These are phyloP conservation scores for Coracopsis vasa DNA, from an alignment of 2,113 vertebrate genomes.

Conservation along the genomic window DNA sequence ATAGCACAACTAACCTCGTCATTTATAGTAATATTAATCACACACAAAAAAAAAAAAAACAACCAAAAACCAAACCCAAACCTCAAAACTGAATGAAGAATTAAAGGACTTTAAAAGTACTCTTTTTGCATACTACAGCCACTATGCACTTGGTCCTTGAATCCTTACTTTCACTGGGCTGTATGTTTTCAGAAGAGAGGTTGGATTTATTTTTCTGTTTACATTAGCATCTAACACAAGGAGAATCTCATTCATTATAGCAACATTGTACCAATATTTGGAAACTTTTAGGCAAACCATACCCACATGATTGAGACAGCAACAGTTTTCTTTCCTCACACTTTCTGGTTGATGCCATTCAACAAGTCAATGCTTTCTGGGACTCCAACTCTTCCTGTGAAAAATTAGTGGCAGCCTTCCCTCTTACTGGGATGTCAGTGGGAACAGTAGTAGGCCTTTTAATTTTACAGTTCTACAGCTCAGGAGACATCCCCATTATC, in stretches of 20 bases:
- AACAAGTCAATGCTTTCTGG: not conserved
- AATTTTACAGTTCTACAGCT: not conserved
- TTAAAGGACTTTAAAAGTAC: not conserved
- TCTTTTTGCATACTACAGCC: not conserved
- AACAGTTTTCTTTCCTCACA: accelerated
- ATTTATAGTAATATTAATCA: not conserved
- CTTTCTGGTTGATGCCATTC: not conserved
- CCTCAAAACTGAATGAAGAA: not conserved
- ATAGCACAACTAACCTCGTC: not conserved
- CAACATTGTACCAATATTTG: not conserved
- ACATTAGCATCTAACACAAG: not conserved
- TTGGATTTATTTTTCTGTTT: not conserved
- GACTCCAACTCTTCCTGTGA: not conserved
- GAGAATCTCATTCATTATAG: not conserved
- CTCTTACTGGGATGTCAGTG: not conserved
- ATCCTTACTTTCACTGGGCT: not conserved
- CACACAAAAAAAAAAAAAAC: not conserved
- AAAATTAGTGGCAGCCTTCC: not conserved
- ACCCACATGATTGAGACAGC: not conserved
- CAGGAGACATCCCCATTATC: not conserved
- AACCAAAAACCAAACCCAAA: not conserved
- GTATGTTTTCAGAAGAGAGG: not conserved
- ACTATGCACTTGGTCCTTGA: not conserved
- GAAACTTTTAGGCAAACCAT: not conserved
- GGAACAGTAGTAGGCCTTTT: not conserved